Evolutionary conservation across 2,797 vertebrate genomes (phyloP).

Genomic region (Rhinella marina): DNA sequence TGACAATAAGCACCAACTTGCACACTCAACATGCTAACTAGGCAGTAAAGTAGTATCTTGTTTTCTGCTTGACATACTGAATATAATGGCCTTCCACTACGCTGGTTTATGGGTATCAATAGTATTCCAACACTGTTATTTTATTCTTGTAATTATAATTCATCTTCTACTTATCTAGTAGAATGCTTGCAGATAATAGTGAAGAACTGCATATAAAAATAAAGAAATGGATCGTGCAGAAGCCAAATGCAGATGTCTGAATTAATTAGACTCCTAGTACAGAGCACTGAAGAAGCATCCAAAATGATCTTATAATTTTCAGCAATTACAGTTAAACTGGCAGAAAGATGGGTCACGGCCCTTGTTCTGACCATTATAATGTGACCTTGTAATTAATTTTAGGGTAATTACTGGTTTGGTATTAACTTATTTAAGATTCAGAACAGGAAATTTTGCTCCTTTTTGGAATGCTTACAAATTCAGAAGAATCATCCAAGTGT

Average conservation of each 20-base stretch:
- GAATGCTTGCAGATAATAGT: slow-evolving; percentile 34
- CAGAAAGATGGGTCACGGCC: slow-evolving; percentile 52
- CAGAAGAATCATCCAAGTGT: slow-evolving; percentile 14
- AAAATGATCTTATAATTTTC: slow-evolving; percentile 58
- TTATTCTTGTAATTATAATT: slow-evolving; percentile 49
- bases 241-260: slow-evolving; percentile 53
- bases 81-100: slow-evolving; percentile 39
- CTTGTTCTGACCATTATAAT: slow-evolving; percentile 56
- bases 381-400: slow-evolving; percentile 60
- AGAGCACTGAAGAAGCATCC: slow-evolving; percentile 49
- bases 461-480: slow-evolving; percentile 45
- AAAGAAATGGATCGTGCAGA: neutral
- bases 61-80: slow-evolving; percentile 45
- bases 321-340: slow-evolving; percentile 57
- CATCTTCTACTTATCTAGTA: slow-evolving; percentile 17
- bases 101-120: slow-evolving; percentile 17
- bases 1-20: neutral
- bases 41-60: slow-evolving; percentile 1
- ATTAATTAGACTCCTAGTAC: slow-evolving; percentile 49
- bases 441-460: slow-evolving; percentile 39
- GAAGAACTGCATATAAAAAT: slow-evolving; percentile 40
- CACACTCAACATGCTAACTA: neutral
- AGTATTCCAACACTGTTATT: slow-evolving; percentile 18
- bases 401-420: slow-evolving; percentile 54
- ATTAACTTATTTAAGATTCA: slow-evolving; percentile 56